Conservation (phyloP, 2,797 vertebrate genomes). For the Coreius guichenoti region DNA sequence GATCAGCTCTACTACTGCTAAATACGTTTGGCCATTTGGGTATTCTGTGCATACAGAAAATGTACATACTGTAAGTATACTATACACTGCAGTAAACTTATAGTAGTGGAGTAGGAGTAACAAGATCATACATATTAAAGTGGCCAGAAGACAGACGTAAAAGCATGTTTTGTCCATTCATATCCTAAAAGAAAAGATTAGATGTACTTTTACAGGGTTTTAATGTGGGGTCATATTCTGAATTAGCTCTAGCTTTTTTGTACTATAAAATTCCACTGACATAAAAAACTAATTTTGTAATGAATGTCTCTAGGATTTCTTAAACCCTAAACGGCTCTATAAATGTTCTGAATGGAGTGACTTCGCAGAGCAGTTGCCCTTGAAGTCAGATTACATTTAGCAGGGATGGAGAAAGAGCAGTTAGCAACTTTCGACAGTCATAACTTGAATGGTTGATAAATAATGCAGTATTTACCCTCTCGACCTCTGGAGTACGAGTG, state of each 20-base stretch:
- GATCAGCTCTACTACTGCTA: background rate
- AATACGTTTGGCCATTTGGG: background rate
- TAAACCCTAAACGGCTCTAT: conserved; percentile 25
- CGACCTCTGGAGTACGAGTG: conserved; percentile 50
- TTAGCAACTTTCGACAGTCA: conserved; percentile 56
- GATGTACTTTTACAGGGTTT: background rate
- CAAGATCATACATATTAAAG: conserved; percentile 2
- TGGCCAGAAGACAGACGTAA: background rate
- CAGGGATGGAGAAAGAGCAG: conserved; percentile 29
- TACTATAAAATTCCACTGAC: background rate
- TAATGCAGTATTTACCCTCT: conserved; percentile 62
- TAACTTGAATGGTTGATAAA: conserved; percentile 63
- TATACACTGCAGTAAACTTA: background rate
- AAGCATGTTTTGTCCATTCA: background rate
- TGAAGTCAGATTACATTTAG: conserved; percentile 60
- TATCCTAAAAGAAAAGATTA: conserved; percentile 15
- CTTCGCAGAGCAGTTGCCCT: conserved; percentile 57
- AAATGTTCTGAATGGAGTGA: conserved; percentile 43
- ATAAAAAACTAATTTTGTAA: background rate
- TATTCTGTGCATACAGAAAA: background rate
- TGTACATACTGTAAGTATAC: background rate
- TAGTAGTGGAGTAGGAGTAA: background rate
- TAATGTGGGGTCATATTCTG: background rate
- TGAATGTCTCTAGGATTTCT: conserved; percentile 39
- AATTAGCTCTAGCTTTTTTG: conserved; percentile 6